Evolutionary conservation across 2,888 invertebrate species (phyloP), one percentile per base, ranked within the genome.

Genomic region (Dasypogon diadema): DNA sequence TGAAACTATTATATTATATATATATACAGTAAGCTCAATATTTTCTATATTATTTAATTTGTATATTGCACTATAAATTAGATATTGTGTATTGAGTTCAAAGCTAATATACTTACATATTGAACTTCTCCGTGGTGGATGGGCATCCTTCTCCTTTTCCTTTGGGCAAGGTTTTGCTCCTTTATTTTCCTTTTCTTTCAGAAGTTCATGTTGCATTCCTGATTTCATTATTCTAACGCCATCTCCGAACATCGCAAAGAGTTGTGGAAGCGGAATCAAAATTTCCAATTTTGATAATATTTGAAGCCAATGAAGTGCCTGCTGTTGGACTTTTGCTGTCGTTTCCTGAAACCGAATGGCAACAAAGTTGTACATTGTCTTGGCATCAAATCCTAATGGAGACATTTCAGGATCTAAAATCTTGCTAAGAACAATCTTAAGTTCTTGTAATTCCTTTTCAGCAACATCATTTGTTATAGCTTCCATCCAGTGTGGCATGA

Each of bases 401-500:
- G 95, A 95, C 90, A 98, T 94, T 82, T 98, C 98, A 0, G 96
- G 94, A 88, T 99, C 99, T 82, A 99, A 89, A 77, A 99, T 96
- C 90, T 99, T 99, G 83, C 95, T 97, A 81, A 86, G 87, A 34
- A 95, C 91, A 78, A 95, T 92, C 85, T 95, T 93, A 14, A 97
- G 86, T 83, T 97, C 96, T 63, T 89, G 87, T 54, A 96, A 87
- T 82, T 96, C 97, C 84, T 95, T 93, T 84, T 96, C 94, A 0
- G 95, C 94, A 0, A 96, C 95, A 83, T 96, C 96, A 77, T 93
- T 93, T 68, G 95, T 95, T 79, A 99, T 96, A 0, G 98, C 96
- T 86, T 98, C 98, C 93, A 99, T 93, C 99, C 99, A 99, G 81
- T 96, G 94, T 0, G 99, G 99, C 96, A 99, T 99, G 21, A 99